These are phyloP conservation scores for Ceyx margarethae DNA, from an alignment of 2,113 vertebrate species.

Conservation along the genomic window DNA sequence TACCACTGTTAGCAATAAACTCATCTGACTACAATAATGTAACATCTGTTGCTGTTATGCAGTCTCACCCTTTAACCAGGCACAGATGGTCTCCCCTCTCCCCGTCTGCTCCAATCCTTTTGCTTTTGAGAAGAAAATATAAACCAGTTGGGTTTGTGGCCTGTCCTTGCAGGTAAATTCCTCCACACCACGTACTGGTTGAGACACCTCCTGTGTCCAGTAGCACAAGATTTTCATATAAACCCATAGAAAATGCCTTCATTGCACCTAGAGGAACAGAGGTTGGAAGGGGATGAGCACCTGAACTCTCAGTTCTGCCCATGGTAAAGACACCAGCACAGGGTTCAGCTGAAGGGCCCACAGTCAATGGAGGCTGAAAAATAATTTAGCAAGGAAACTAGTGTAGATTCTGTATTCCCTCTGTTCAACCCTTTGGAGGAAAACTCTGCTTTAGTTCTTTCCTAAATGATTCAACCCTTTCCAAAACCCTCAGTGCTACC, in stretches of 20 bases:
- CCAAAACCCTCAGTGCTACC: not conserved
- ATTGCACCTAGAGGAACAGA: not conserved
- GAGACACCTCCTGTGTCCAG: not conserved
- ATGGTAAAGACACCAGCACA: not conserved
- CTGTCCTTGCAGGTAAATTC: not conserved
- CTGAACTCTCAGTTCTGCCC: not conserved
- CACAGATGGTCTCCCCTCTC: slow-evolving; percentile 36
- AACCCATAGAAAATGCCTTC: not conserved
- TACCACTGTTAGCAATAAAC: slow-evolving; percentile 42
- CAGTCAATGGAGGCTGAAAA: not conserved
- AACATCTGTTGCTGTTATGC: slow-evolving; percentile 51
- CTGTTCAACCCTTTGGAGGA: not conserved
- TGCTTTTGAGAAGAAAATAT: slow-evolving; percentile 9
- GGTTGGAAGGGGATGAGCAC: not conserved
- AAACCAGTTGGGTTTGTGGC: not conserved
- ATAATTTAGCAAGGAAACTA: not conserved
- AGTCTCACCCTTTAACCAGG: slow-evolving; percentile 42
- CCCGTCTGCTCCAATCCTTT: not conserved
- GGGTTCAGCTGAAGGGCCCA: not conserved
- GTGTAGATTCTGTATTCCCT: not conserved
- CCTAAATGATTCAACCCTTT: not conserved
- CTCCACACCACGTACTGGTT: not conserved
- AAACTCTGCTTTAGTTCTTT: not conserved
- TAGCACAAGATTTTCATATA: not conserved
- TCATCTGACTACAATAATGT: slow-evolving; percentile 11